A percentile compares a stretch with the other conserved stretches of the same genome.
Conservation (phyloP, 2,113 vertebrate genomes). For the Macroglossus sobrinus region DNA sequence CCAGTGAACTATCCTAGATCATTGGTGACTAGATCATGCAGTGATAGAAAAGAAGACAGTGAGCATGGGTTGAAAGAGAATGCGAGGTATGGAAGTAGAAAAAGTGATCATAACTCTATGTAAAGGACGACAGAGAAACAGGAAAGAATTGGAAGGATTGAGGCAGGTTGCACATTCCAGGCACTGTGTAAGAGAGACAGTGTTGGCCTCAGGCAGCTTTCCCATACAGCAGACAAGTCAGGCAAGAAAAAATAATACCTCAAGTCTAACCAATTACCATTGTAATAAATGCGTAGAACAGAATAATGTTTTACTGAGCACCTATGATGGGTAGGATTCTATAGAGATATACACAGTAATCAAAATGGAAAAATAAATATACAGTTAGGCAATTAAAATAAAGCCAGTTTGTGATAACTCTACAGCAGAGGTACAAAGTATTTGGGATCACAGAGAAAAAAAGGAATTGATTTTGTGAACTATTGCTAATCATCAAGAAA, state of each 20-base stretch:
- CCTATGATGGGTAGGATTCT: too few species aligned
- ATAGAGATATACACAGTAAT: neutral
- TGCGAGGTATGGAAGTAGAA: neutral
- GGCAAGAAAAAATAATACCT: neutral
- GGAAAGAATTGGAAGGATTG: neutral
- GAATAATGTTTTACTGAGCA: neutral
- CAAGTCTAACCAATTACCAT: neutral
- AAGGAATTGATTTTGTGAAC: neutral
- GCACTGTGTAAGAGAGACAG: neutral
- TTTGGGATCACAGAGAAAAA: neutral
- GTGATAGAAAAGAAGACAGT: neutral
- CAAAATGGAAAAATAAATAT: neutral
- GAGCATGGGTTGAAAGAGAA: neutral
- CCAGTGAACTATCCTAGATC: neutral
- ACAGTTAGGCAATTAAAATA: slow-evolving; percentile 20
- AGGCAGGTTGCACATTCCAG: neutral
- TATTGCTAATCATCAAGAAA: neutral
- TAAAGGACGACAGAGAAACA: neutral
- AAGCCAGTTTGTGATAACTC: neutral
- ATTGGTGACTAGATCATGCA: neutral
- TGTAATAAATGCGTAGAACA: neutral
- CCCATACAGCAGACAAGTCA: neutral
- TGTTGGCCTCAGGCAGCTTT: neutral
- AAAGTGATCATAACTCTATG: neutral
- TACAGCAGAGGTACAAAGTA: neutral